phyloP scores from a whole-genome alignment of 1,140 invertebrate genomes.

The Drosophila orosa region DNA sequence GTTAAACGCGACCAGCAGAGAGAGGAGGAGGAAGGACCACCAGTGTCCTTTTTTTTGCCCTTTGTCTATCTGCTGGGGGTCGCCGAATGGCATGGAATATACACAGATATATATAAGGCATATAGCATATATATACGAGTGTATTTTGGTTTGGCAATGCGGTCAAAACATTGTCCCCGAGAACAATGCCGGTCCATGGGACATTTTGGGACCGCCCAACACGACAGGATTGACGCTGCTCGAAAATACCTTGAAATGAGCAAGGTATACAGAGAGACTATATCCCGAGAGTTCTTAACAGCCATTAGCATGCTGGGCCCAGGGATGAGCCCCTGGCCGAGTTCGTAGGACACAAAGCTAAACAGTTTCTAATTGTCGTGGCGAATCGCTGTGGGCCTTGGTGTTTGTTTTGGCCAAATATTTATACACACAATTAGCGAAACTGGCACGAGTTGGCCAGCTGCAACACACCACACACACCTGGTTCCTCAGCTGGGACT shows the following conservation, averaged over 20 bases:
- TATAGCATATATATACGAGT: conserved; percentile 20
- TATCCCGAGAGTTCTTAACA: conserved; percentile 67
- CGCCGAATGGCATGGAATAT: neutral
- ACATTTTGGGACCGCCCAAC: conserved; percentile 64
- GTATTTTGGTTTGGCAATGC: conserved; percentile 77
- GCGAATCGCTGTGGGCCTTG: conserved; percentile 19
- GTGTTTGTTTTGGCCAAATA: conserved; percentile 59
- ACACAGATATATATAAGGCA: neutral
- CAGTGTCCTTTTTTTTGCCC: conserved; percentile 24
- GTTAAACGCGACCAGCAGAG: conserved; percentile 59
- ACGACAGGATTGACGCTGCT: conserved; percentile 23
- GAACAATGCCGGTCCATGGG: conserved; percentile 64
- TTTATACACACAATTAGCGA: conserved; percentile 82
- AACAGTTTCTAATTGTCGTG: conserved; percentile 77
- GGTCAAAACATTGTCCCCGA: conserved; percentile 76
- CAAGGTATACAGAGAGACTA: conserved; percentile 61
- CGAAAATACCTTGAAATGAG: conserved; percentile 77
- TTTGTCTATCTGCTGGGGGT: conserved; percentile 27
- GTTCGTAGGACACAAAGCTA: conserved; percentile 52
- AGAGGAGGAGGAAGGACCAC: conserved; percentile 48
- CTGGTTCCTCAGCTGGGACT: conserved; percentile 46
- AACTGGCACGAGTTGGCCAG: conserved; percentile 67
- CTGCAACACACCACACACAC: conserved; percentile 30
- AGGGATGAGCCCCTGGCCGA: conserved; percentile 25
- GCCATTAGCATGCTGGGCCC: conserved; percentile 76